Evolutionary conservation across 1,140 invertebrate genomes (phyloP).

Genomic region (Pseudachorutes palmiensis): DNA sequence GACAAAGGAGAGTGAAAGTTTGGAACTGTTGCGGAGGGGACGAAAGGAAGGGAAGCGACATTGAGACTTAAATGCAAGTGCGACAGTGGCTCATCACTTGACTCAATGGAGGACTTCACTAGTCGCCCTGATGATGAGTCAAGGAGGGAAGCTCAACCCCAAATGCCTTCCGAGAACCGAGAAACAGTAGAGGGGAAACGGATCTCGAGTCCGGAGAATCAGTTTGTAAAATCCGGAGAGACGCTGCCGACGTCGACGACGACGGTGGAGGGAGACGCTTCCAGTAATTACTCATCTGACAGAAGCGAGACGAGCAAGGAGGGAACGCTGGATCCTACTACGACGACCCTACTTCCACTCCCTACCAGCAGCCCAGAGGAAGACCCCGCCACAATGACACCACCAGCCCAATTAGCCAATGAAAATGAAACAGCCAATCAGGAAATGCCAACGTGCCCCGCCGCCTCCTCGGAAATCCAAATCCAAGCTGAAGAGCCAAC

Average conservation of each 20-base stretch:
- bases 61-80: neutral
- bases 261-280: neutral
- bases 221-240: neutral
- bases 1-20: too few species aligned
- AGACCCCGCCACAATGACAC: neutral
- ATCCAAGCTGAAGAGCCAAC: neutral
- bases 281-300: neutral
- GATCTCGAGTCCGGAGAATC: neutral
- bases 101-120: neutral
- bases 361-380: neutral
- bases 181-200: too few species aligned
- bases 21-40: neutral
- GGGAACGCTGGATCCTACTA: neutral
- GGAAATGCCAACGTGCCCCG: neutral
- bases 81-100: neutral
- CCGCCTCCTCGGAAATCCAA: neutral
- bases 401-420: neutral
- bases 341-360: neutral
- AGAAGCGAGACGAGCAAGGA: neutral
- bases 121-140: neutral
- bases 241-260: too few species aligned
- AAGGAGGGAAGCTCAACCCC: too few species aligned
- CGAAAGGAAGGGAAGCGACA: too few species aligned
- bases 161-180: neutral
- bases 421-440: neutral